Evolutionary conservation across 2,888 invertebrate species (phyloP), one percentile per base, ranked within the genome.

Genomic region (Caenorhabditis sp.): DNA sequence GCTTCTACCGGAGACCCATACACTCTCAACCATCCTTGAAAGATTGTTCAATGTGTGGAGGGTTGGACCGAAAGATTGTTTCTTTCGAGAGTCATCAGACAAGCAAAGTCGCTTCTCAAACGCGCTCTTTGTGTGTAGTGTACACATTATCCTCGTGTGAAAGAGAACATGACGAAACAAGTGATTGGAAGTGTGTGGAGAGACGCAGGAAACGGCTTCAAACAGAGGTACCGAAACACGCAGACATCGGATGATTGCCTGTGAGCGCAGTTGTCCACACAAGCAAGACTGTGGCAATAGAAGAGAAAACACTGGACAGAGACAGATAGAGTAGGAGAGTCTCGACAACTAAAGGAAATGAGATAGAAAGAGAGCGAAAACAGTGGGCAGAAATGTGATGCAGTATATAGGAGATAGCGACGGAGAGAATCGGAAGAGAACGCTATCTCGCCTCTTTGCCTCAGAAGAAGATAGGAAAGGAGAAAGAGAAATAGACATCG

Each of bases 211-310:
- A 12, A 3, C 31, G 16, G 66, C 54, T 26, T 61, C 22, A 12
- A 61, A n/a, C 10, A 41, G 14, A 3, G 41, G 12, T 19, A 22
- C 5, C 14, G 24, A 24, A 49, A 68, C 58, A 63, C 61, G 49
- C 49, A 68, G 49, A 56, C 63, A 26, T 14, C 24, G 8, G 8
- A 51, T 14, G 22, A 54, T 38, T n/a, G 54, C 6, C 16, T 31
- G 49, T 28, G 74, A 41, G 74, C 38, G 54, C 74, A 63, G 72
- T 72, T 64, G 64, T n/a, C 47, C 44, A 51, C 64, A 70, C 16
- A 31, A 12, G 38, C 61, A 44, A 49, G 16, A 35, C 10, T 1
- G 24, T 8, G 16, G 26, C 28, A 5, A 41, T n/a, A 61, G 14
- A 24, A 28, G 26, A 74, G 64, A 63, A n/a, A 64, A 8, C 22